Evolutionary conservation across 2,797 vertebrate species (phyloP).

Genomic region (Manis javanica): DNA sequence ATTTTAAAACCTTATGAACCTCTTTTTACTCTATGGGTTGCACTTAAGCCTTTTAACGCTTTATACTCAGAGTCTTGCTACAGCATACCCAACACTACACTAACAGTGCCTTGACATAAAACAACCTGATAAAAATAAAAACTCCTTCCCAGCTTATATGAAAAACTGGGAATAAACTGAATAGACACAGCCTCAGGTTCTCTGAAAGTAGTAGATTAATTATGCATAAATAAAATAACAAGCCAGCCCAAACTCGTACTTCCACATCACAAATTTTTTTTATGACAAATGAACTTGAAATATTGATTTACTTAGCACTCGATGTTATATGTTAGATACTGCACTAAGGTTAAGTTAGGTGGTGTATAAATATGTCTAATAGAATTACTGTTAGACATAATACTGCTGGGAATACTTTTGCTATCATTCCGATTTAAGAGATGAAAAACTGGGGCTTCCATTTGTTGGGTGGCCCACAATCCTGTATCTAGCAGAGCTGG

Average conservation of each 20-base stretch:
- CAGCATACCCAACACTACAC: neutral
- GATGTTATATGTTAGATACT: neutral
- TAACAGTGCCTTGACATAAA: neutral
- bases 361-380: neutral
- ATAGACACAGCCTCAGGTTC: neutral
- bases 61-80: neutral
- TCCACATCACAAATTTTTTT: neutral
- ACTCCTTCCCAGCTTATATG: neutral
- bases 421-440: neutral
- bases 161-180: conserved; percentile 17
- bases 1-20: conserved; percentile 53
- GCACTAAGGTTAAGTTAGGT: conserved; percentile 14
- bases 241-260: neutral
- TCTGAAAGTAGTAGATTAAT: neutral
- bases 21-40: conserved; percentile 20
- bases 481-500: neutral
- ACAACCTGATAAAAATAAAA: conserved; percentile 51
- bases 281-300: conserved; percentile 48
- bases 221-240: conserved; percentile 31
- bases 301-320: neutral
- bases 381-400: no score
- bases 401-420: neutral
- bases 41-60: neutral
- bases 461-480: neutral
- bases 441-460: neutral